These are phyloP conservation scores for Egretta garzetta DNA, from an alignment of 2,113 vertebrate genomes.

Conservation along the genomic window DNA sequence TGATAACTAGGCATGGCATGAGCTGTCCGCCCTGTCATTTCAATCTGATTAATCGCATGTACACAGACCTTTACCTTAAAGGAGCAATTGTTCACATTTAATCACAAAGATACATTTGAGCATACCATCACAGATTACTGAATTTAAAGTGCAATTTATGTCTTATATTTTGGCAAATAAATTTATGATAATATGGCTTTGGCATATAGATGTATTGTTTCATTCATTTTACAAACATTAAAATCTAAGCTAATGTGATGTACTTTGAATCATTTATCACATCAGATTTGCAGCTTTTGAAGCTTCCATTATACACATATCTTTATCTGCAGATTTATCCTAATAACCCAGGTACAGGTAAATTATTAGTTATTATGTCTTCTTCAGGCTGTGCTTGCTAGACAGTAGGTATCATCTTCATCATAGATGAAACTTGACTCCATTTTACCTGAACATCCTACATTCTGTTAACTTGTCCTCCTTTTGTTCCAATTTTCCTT, in stretches of 20 bases:
- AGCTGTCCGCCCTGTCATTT: slow-evolving; percentile 81
- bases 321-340: slow-evolving; percentile 61
- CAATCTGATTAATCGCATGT: slow-evolving; percentile 82
- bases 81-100: slow-evolving; percentile 84
- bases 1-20: slow-evolving; percentile 81
- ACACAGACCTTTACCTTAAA: slow-evolving; percentile 84
- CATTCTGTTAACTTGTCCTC: not conserved
- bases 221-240: slow-evolving; percentile 70
- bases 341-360: slow-evolving; percentile 61
- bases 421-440: not conserved
- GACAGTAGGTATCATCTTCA: slow-evolving; percentile 12
- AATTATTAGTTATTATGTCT: slow-evolving; percentile 55
- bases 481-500: not conserved
- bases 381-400: slow-evolving; percentile 19
- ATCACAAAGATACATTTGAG: slow-evolving; percentile 79
- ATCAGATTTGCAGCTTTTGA: slow-evolving; percentile 37
- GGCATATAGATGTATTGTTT: slow-evolving; percentile 66
- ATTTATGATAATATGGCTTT: slow-evolving; percentile 69
- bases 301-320: slow-evolving; percentile 57
- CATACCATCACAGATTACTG: slow-evolving; percentile 71
- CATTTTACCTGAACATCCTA: slow-evolving; percentile 28
- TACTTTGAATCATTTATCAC: slow-evolving; percentile 68
- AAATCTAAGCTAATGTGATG: slow-evolving; percentile 66
- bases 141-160: slow-evolving; percentile 76
- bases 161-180: slow-evolving; percentile 71